Conservation (phyloP, 2,113 vertebrate genomes). For the Eulemur rufifrons region DNA sequence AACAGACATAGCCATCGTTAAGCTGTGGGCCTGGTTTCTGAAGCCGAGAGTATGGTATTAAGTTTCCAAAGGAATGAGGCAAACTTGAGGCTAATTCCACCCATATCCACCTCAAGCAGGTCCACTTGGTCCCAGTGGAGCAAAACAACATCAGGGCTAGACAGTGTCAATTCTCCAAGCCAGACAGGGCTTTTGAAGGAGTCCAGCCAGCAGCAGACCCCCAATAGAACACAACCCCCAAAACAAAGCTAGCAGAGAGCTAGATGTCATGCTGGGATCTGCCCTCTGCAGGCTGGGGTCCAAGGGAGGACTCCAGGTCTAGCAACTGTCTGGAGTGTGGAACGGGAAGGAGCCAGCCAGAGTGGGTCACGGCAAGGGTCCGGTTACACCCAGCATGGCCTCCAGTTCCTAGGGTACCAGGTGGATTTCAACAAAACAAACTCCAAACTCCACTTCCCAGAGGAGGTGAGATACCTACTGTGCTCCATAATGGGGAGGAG, state of each 20-base stretch:
- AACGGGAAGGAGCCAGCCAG: not conserved
- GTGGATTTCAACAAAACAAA: slow-evolving; percentile 38
- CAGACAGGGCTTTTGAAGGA: not conserved
- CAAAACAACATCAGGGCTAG: not conserved
- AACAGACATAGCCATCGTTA: not conserved
- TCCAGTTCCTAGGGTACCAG: not conserved
- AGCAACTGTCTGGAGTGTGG: not conserved
- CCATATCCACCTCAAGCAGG: not conserved
- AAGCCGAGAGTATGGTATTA: not conserved
- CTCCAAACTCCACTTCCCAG: not conserved
- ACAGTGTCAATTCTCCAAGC: not conserved
- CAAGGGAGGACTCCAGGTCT: not conserved
- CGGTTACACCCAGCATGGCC: not conserved
- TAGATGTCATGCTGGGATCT: not conserved
- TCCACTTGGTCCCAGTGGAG: not conserved
- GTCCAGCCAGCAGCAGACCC: not conserved
- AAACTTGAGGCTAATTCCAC: not conserved
- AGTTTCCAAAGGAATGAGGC: not conserved
- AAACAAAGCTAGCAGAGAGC: not conserved
- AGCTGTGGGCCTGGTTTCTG: not conserved
- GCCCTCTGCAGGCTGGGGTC: not conserved
- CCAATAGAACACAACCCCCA: not conserved
- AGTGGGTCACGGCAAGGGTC: not conserved
- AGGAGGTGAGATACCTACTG: not conserved
- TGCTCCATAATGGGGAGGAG: not conserved